phyloP scores from a whole-genome alignment of 2,888 invertebrate genomes.

The Atethmia centrago region DNA sequence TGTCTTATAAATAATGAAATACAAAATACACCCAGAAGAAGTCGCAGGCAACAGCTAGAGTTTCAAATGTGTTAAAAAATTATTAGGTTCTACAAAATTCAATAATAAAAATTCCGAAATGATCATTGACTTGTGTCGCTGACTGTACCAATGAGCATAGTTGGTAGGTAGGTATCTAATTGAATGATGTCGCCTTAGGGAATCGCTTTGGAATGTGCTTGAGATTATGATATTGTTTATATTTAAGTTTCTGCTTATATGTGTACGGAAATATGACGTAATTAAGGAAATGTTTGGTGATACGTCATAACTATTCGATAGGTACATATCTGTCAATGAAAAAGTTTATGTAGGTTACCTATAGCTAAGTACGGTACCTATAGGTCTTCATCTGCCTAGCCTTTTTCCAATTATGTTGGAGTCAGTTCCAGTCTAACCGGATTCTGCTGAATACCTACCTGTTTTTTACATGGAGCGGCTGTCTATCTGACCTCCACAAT shows the following conservation, averaged over 20 bases:
- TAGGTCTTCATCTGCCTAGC: too few relatives aligned
- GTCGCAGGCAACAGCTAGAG: neutral
- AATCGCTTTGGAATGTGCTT: conserved; percentile 41
- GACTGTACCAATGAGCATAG: neutral
- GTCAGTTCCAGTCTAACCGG: too few relatives aligned
- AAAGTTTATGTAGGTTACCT: neutral
- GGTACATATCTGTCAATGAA: neutral
- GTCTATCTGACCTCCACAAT: too few relatives aligned
- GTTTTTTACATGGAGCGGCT: too few relatives aligned
- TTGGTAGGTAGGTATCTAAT: conserved; percentile 58
- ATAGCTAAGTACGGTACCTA: neutral
- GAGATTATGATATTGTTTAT: conserved; percentile 23
- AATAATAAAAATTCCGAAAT: neutral
- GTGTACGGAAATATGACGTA: neutral
- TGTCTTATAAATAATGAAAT: neutral
- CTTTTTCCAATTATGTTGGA: too few relatives aligned
- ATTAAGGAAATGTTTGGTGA: neutral
- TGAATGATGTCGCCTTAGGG: conserved; percentile 71
- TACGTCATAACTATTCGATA: conserved; percentile 11
- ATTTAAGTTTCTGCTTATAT: conserved; percentile 6
- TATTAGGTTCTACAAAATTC: neutral
- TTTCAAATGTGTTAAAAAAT: neutral
- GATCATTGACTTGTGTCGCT: neutral
- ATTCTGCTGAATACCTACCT: too few relatives aligned
- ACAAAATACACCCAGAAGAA: neutral